Base-by-base conservation (phyloP, 2,888 invertebrate genomes). In the Drosophila stalkeri region DNA sequence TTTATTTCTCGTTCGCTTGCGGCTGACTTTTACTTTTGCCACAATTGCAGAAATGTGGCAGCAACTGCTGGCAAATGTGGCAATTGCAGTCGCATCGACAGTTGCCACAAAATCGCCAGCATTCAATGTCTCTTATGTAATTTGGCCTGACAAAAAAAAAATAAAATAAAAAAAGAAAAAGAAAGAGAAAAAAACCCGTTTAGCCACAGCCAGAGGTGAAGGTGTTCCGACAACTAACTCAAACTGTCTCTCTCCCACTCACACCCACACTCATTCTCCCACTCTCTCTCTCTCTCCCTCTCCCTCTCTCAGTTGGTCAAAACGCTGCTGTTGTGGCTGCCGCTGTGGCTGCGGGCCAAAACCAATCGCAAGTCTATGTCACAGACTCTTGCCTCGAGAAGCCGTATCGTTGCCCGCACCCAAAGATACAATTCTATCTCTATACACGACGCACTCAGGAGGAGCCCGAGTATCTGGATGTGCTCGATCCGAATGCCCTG, bases 361-460 rank as follows among this genome's bases (percentile, higher is more conserved):
- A 94, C 33, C 91, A 92, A 94, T 79, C 84, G 70, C 96, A 97
- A 82, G 94, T 97, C 8, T 96, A 96, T 91, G 96, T 97, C 89
- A 97, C 96, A 6, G 95, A 95, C 5, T 97, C 97, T 7, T 97
- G 97, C 89, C 95, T 97, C 63, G 96, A 95, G 65, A 96, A 96
- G 51, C 97, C 97, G 0, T 97, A 95, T 91, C 94, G 94, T 62
- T 97, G 97, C 92, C 97, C 97, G 14, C 97, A 97, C 93, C 96
- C 96, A 0, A 95, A 95, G 91, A 97, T 97, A 92, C 95, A 97
- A 87, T 97, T 96, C 92, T 97, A 95, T 93, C 93, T 97, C 11
- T 97, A 97, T 86, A 97, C 97, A 1, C 96, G 97, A 81, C 94
- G 95, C 66, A 97, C 97, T 0, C 97, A 97, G 94, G 94, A 95